Conservation (phyloP, 2,797 vertebrate genomes). For the Rhodeus uyekii region DNA sequence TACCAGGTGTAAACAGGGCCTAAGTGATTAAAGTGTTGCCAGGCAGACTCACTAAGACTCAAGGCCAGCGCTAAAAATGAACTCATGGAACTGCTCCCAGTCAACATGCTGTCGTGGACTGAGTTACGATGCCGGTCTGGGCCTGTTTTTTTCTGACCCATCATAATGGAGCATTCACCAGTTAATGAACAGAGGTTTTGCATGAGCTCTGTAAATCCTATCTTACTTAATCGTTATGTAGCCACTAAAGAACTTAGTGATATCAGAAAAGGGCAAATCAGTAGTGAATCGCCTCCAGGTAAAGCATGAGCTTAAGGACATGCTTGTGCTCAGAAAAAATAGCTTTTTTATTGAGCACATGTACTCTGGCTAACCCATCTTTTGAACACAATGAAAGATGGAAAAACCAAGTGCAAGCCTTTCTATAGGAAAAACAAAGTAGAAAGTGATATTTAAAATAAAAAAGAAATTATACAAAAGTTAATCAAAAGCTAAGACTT, state of each 20-base stretch:
- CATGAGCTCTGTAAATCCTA: background rate
- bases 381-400: constrained; percentile 11
- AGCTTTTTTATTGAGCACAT: constrained; percentile 16
- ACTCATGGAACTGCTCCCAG: constrained; percentile 78
- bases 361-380: constrained; percentile 23
- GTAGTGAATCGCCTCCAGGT: constrained; percentile 14
- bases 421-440: background rate
- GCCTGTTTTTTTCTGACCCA: constrained; percentile 62
- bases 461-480: too few relatives aligned
- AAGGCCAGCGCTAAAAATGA: constrained; percentile 85
- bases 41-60: constrained; percentile 81
- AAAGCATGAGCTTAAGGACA: constrained; percentile 17
- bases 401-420: background rate
- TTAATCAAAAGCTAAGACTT: too few relatives aligned
- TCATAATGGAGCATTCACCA: background rate
- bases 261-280: constrained; percentile 13
- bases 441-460: background rate
- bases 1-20: constrained; percentile 53
- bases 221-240: background rate
- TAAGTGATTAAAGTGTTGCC: constrained; percentile 75
- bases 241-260: constrained; percentile 9
- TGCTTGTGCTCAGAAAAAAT: constrained; percentile 9
- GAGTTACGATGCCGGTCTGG: constrained; percentile 81
- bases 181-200: constrained; percentile 21
- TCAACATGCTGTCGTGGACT: constrained; percentile 79